Conservation (phyloP, 2,888 invertebrate genomes). For the Agrypnus murinus region DNA sequence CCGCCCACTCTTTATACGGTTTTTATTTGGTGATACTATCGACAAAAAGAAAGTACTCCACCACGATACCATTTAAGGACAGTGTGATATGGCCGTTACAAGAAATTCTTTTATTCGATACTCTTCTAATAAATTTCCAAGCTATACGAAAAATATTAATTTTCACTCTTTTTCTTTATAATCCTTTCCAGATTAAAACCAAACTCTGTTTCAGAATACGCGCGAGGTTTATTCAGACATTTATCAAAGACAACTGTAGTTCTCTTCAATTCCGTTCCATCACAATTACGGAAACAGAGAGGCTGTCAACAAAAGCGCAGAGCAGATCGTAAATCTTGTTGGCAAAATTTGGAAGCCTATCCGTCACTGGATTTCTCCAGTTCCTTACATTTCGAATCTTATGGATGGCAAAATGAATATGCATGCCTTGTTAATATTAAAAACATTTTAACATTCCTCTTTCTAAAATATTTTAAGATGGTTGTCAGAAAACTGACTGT, state of each 20-base stretch:
- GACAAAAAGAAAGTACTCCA: neutral
- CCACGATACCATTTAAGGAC: constrained; percentile 2
- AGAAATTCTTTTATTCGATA: neutral
- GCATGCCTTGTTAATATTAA: constrained; percentile 1
- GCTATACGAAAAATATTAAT: neutral
- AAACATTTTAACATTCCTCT: neutral
- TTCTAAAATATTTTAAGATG: neutral
- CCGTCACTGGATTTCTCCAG: constrained; percentile 46
- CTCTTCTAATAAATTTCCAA: neutral
- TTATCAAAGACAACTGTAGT: constrained; percentile 44
- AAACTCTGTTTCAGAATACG: constrained; percentile 16
- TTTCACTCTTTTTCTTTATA: neutral
- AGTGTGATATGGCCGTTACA: neutral
- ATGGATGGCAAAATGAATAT: constrained; percentile 14
- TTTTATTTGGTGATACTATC: constrained; percentile 28
- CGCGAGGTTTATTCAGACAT: constrained; percentile 35
- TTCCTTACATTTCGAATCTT: constrained; percentile 28
- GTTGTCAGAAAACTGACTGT: neutral
- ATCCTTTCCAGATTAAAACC: constrained; percentile 15
- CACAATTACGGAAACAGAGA: constrained; percentile 50
- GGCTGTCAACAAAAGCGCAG: constrained; percentile 47
- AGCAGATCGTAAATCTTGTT: constrained; percentile 51
- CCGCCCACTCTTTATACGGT: constrained; percentile 34
- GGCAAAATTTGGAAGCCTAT: constrained; percentile 51
- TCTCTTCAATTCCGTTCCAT: constrained; percentile 48